Conservation (phyloP, 2,797 vertebrate genomes). For the Xenentodon cancila region DNA sequence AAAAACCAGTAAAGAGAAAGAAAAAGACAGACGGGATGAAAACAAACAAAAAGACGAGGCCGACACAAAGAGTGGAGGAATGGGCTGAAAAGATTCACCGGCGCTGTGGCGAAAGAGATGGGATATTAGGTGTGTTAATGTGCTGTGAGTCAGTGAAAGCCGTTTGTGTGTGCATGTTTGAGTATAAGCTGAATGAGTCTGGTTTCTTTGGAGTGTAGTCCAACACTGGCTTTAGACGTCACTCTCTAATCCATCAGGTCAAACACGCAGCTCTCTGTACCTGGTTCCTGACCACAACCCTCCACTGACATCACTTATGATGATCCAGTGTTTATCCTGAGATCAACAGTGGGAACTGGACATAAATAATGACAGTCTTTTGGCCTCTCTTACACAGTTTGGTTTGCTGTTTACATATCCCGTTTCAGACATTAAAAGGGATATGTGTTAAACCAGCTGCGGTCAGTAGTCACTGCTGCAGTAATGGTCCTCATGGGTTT, state of each 20-base stretch:
- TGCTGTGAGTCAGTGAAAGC: slow-evolving; percentile 3
- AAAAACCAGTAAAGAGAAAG: slow-evolving; percentile 16
- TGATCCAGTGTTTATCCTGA: slow-evolving; percentile 4
- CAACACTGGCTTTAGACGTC: slow-evolving; percentile 63
- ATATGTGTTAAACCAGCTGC: too few relatives aligned
- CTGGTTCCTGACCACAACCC: slow-evolving; percentile 35
- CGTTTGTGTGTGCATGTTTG: slow-evolving; percentile 5
- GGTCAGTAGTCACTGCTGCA: too few relatives aligned
- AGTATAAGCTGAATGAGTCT: slow-evolving; percentile 61
- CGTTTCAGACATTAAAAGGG: too few relatives aligned
- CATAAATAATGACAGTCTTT: neutral
- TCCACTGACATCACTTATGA: slow-evolving; percentile 11
- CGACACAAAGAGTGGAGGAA: neutral
- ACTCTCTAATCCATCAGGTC: slow-evolving; percentile 66
- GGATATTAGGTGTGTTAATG: slow-evolving; percentile 21
- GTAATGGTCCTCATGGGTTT: too few relatives aligned
- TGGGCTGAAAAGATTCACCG: neutral
- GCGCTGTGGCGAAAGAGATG: slow-evolving; percentile 15
- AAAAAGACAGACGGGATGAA: slow-evolving; percentile 17
- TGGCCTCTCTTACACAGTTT: neutral
- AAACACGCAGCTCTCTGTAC: slow-evolving; percentile 50
- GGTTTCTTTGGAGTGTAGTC: slow-evolving; percentile 73
- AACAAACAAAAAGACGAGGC: slow-evolving; percentile 22
- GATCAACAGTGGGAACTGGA: slow-evolving; percentile 2
- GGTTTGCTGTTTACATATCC: neutral